Evolutionary conservation across 2,113 vertebrate genomes (phyloP), one percentile per base, ranked within the genome.

Genomic region (Psilopogon haemacephalus): DNA sequence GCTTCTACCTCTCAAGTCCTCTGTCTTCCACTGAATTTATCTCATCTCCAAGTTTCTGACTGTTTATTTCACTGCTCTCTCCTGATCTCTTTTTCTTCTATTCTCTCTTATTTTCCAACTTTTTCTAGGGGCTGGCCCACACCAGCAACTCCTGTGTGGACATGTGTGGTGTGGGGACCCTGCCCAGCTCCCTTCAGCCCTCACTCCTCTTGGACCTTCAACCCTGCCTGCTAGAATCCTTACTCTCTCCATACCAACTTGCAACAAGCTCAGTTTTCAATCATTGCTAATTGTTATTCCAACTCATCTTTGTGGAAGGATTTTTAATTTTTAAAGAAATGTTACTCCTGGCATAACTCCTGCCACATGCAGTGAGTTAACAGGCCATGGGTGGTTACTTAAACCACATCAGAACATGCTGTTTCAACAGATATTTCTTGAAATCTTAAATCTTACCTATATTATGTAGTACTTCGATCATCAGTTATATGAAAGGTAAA

Each of bases 101-200:
- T 73, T 59, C 32, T 86, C 23, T 73, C 73, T 50, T 64, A 18
- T 6, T 88, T 3, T 8, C 3, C 9, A 5, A 4, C 5, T 16
- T 81, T 86, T 81, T 55, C 54, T 11, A 32, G 28, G 59, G 55
- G 4, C 44, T 88, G 32, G 10, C 21, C 15, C 18, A 67, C 7
- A 21, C 20, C 62, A 74, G 33, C 37, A 89, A 16, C 30, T 26
- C 27, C 30, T 54, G n/a, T 52, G 6, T 48, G 64, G 37, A 82
- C 27, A 4, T 0, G 1, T 14, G 28, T 16, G 62, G 24, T 0
- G 0, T 23, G 27, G 54, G 54, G 40, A 44, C 71, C 38, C 27
- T 81, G 81, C 52, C 64, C 13, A 9, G 12, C 4, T 2, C 42
- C 55, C n/a, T 21, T 52, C 52, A 59, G 76, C 62, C 16, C 10